Evolutionary conservation across 2,888 invertebrate genomes (phyloP).

Genomic region (Pammene fasciana): DNA sequence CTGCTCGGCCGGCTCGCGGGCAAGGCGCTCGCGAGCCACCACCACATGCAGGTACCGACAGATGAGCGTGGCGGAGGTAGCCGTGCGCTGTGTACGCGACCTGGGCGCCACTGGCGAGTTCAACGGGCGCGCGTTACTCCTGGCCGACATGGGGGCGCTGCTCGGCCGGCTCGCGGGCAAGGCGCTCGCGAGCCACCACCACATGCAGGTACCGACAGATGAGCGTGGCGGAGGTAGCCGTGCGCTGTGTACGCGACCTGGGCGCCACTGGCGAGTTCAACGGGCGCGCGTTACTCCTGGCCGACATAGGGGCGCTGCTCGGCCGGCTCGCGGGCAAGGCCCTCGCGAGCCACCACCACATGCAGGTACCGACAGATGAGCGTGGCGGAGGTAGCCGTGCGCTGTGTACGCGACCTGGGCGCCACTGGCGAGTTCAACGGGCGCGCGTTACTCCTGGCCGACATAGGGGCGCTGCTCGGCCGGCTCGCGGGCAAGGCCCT

Average conservation of each 20-base stretch:
- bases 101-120: slow-evolving; percentile 55
- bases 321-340: slow-evolving; percentile 62
- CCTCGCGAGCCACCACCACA: slow-evolving; percentile 58
- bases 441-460: slow-evolving; percentile 62
- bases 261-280: slow-evolving; percentile 58
- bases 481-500: slow-evolving; percentile 64
- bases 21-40: slow-evolving; percentile 61
- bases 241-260: slow-evolving; percentile 62
- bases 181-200: slow-evolving; percentile 60
- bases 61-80: slow-evolving; percentile 65
- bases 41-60: slow-evolving; percentile 66
- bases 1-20: slow-evolving; percentile 63
- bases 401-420: slow-evolving; percentile 62
- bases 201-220: slow-evolving; percentile 66
- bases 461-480: slow-evolving; percentile 64
- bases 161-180: slow-evolving; percentile 63
- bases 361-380: slow-evolving; percentile 66
- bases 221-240: slow-evolving; percentile 65
- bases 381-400: slow-evolving; percentile 65
- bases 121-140: slow-evolving; percentile 65
- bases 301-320: slow-evolving; percentile 66
- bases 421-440: slow-evolving; percentile 60
- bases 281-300: slow-evolving; percentile 63
- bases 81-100: slow-evolving; percentile 63
- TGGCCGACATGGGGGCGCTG: slow-evolving; percentile 64